Evolutionary conservation across 1,140 invertebrate genomes (phyloP), one percentile per base, ranked within the genome.

Genomic region (Heliconius congener): DNA sequence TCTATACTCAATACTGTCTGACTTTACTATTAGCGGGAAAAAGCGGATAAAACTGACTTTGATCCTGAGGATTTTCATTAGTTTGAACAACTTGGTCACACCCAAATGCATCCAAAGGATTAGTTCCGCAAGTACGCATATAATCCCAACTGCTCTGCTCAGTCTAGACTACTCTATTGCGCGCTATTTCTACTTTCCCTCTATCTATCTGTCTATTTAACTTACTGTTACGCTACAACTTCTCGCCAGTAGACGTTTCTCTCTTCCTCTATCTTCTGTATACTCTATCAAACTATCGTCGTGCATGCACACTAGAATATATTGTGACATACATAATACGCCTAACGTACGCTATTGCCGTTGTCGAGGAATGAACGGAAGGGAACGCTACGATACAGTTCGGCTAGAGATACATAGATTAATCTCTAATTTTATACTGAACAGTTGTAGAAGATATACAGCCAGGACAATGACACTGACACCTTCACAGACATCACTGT

Each of bases 241-340:
- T 93, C 91, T 94, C 89, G 90, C 88, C 88, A 91, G 91, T 94
- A 94, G 92, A 90, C 86, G 85, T 86, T 91, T 91, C 88, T 93
- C 90, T 93, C 91, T 91, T 90, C 91, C 93, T 93, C 90, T 88
- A 89, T 91, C 90, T 91, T 94, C 90, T 90, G 88, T 93, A 93
- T 88, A 87, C 86, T 91, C 88, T 94, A 92, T 93, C 89, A 87
- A 85, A 92, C 87, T 91, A 85, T 93, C 90, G 92, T 94, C 92
- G 91, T 94, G 93, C 93, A 94, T 94, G 93, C 87, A 94, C 93
- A 94, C 93, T 94, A 94, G 93, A 93, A 76, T 81, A 81, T 94
- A 94, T 93, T 93, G 93, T 93, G 87, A 93, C 91, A 94, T 92
- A 92, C 88, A 91, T 89, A 91, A 88, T 91, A 89, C 89, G 90